These are phyloP conservation scores for Ibidorhyncha struthersii DNA, from an alignment of 2,113 vertebrate species.

Conservation along the genomic window DNA sequence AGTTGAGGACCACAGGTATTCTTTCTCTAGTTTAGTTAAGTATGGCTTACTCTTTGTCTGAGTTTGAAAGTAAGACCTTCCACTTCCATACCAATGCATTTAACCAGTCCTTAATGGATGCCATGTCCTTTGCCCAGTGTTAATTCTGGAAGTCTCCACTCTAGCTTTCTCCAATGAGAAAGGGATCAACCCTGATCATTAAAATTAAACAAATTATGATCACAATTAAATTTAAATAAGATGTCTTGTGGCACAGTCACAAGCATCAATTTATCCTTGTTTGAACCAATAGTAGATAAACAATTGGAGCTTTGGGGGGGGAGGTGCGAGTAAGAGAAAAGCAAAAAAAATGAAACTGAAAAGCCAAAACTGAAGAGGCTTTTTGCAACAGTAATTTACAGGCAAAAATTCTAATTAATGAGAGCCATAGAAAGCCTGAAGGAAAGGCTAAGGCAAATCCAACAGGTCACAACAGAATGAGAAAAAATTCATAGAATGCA, in stretches of 20 bases:
- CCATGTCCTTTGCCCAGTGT: neutral
- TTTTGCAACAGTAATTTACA: neutral
- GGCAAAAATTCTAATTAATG: conserved; percentile 7
- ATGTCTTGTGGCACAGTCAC: neutral
- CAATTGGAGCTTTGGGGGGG: neutral
- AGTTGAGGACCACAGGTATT: neutral
- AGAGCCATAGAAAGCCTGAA: neutral
- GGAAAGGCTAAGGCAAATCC: conserved; percentile 36
- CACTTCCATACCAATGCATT: neutral
- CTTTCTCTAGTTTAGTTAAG: neutral
- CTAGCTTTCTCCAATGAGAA: neutral
- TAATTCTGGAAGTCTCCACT: neutral
- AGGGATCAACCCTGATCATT: neutral
- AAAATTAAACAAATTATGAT: neutral
- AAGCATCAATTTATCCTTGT: neutral
- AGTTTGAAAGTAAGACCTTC: neutral
- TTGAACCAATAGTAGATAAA: neutral
- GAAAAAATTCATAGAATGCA: conserved; percentile 43
- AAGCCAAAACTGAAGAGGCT: neutral
- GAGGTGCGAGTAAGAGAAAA: neutral
- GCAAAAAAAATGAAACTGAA: neutral
- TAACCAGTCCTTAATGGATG: neutral
- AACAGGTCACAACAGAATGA: conserved; percentile 14
- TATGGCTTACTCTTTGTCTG: neutral
- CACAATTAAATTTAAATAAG: neutral